These are phyloP conservation scores for Enteromius treurensis DNA, from an alignment of 2,797 vertebrate genomes.

Conservation along the genomic window DNA sequence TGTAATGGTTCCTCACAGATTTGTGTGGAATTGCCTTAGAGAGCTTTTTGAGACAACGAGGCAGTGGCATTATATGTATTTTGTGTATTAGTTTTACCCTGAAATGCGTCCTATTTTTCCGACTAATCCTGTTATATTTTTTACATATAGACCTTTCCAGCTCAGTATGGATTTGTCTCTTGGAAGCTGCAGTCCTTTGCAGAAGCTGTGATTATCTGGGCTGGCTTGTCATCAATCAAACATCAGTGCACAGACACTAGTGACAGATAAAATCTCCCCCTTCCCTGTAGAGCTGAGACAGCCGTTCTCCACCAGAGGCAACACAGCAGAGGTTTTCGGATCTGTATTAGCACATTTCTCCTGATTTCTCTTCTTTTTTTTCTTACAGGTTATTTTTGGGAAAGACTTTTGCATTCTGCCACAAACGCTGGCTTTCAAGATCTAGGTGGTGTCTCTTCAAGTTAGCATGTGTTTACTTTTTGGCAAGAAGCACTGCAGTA, in stretches of 20 bases:
- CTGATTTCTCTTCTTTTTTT: not conserved
- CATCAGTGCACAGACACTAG: constrained; percentile 28
- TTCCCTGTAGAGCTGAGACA: constrained; percentile 24
- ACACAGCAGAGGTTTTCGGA: not conserved
- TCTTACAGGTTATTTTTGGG: constrained; percentile 6
- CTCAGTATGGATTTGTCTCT: not conserved
- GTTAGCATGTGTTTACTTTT: constrained; percentile 2
- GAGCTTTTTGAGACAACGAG: not conserved
- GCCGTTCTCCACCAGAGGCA: constrained; percentile 13
- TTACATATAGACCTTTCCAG: not conserved
- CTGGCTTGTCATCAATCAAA: constrained; percentile 42
- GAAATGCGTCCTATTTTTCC: not conserved
- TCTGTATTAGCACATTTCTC: constrained; percentile 6
- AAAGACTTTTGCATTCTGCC: constrained; percentile 6
- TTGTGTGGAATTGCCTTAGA: not conserved
- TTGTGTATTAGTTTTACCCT: not conserved
- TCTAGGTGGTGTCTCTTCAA: not conserved
- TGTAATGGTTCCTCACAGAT: not conserved
- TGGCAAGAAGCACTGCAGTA: not conserved
- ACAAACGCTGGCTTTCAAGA: constrained; percentile 16
- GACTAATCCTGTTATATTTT: not conserved
- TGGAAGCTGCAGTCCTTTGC: constrained; percentile 2
- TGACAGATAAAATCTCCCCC: constrained; percentile 39
- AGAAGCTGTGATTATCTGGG: constrained; percentile 32
- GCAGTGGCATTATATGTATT: not conserved